Evolutionary conservation across 2,888 invertebrate genomes (phyloP).

Genomic region (Metallyticus violacea): DNA sequence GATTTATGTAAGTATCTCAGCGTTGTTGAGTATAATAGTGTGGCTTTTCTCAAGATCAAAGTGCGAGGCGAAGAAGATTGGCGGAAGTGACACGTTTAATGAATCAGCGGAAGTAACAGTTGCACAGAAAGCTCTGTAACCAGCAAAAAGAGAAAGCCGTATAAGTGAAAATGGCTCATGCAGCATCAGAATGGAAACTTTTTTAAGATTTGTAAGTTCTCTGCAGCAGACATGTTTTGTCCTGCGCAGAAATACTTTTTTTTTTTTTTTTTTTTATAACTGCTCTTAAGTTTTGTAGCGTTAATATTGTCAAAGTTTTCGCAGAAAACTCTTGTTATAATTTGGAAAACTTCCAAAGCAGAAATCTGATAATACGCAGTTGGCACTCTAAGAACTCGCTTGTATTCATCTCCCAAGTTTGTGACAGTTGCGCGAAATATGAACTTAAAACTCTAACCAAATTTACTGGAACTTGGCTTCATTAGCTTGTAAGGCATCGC

Average conservation of each 20-base stretch:
- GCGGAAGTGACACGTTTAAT: background rate
- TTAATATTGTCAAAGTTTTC: background rate
- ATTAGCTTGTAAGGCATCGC: background rate
- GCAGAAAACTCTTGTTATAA: background rate
- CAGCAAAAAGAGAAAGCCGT: background rate
- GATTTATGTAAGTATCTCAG: too few species aligned
- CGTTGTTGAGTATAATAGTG: too few species aligned
- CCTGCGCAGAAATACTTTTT: background rate
- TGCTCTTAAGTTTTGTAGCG: background rate
- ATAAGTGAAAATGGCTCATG: background rate
- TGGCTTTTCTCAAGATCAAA: too few species aligned
- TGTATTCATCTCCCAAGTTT: background rate
- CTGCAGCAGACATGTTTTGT: background rate
- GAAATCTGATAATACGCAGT: background rate
- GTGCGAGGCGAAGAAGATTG: background rate
- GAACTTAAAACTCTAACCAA: too few species aligned
- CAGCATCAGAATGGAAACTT: too few species aligned
- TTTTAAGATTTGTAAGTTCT: too few species aligned
- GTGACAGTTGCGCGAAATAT: background rate
- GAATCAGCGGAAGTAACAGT: background rate
- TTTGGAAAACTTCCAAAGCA: background rate
- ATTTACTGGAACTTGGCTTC: background rate
- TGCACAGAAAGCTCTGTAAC: too few species aligned
- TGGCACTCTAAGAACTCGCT: background rate
- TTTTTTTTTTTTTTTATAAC: too few species aligned